A percentile compares a stretch with the other conserved stretches of the same genome.
Evolutionary conservation across 2,888 invertebrate species (phyloP).

Genomic region (Tortricodes alternella): DNA sequence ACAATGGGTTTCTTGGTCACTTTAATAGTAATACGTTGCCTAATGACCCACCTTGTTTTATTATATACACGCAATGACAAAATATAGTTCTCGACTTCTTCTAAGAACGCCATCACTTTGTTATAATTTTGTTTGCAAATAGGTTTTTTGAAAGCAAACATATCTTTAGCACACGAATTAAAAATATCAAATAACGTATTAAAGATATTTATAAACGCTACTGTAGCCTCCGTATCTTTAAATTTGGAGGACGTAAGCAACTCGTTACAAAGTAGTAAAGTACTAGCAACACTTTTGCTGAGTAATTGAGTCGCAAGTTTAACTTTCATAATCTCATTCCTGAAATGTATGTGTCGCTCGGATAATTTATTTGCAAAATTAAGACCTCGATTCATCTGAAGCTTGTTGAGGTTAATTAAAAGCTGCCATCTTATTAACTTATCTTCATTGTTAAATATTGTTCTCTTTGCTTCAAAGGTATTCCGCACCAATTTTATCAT

Average conservation of each 20-base stretch:
- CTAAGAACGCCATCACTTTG: background rate
- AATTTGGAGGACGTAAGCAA: slow-evolving; percentile 1
- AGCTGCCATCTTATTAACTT: background rate
- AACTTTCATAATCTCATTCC: slow-evolving; percentile 21
- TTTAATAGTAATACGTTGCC: background rate
- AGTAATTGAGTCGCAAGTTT: slow-evolving; percentile 34
- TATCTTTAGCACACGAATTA: background rate
- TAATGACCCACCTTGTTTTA: background rate
- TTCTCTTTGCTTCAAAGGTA: background rate
- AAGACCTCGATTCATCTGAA: slow-evolving; percentile 18
- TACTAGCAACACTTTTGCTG: slow-evolving; percentile 35
- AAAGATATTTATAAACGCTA: slow-evolving; percentile 23
- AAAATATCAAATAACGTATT: slow-evolving; percentile 30
- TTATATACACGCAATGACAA: background rate
- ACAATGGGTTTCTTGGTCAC: slow-evolving; percentile 13
- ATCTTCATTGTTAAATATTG: background rate
- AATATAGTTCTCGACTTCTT: background rate
- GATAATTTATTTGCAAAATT: slow-evolving; percentile 17
- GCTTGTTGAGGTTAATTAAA: background rate
- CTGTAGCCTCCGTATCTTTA: slow-evolving; percentile 19
- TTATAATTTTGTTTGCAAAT: background rate
- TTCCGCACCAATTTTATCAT: slow-evolving; percentile 10
- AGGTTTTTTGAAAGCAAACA: background rate
- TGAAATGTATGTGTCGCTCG: slow-evolving; percentile 9
- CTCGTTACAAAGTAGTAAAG: slow-evolving; percentile 27